phyloP scores from a whole-genome alignment of 1,140 invertebrate species.

The Pachypsylla venusta region DNA sequence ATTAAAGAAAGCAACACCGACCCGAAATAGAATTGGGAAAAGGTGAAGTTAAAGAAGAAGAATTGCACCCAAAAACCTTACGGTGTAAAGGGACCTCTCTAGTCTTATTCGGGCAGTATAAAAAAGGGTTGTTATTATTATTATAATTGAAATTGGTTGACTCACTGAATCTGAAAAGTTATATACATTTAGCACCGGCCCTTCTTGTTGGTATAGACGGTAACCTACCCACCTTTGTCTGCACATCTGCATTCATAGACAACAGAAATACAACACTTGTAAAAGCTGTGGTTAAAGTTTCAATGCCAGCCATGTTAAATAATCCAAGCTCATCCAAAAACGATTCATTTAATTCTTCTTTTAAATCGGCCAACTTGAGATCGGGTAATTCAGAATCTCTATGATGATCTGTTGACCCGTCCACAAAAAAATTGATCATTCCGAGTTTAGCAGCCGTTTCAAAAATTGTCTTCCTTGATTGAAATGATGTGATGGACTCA shows the following conservation, averaged over 20 bases:
- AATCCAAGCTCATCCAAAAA: background rate
- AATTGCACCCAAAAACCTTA: no score
- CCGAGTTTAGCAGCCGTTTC: background rate
- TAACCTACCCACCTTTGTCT: slow-evolving; percentile 1
- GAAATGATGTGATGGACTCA: background rate
- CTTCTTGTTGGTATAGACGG: no score
- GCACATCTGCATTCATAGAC: slow-evolving; percentile 1
- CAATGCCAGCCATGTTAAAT: background rate
- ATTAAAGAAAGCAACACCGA: no score
- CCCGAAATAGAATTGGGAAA: no score
- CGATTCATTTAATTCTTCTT: background rate
- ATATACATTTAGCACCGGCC: no score
- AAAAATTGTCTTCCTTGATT: background rate
- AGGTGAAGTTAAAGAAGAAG: no score
- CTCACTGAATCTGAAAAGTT: no score
- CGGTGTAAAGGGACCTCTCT: no score
- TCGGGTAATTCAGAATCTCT: background rate
- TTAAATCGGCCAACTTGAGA: background rate
- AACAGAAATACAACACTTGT: background rate
- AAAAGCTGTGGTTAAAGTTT: background rate
- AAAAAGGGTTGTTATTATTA: no score
- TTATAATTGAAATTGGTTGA: no score
- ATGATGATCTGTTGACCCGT: background rate
- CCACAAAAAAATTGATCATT: background rate
- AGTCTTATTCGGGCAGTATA: no score